Evolutionary conservation across 2,113 vertebrate genomes (phyloP).

Genomic region (Actenoides hombroni): DNA sequence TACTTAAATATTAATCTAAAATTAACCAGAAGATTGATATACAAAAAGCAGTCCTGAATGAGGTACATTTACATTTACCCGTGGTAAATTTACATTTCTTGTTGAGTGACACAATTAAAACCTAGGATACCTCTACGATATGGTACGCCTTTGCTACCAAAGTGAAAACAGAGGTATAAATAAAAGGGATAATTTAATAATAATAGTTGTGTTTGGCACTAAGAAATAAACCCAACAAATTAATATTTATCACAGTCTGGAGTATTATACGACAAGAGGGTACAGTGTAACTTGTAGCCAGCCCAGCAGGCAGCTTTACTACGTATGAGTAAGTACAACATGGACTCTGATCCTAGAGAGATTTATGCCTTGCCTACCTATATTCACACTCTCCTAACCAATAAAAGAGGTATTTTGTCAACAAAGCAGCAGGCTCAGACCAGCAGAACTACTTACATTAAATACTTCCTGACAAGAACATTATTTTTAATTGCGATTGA

Average conservation of each 20-base stretch:
- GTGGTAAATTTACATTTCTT: neutral
- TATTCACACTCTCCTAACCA: neutral
- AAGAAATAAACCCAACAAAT: neutral
- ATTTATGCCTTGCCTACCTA: neutral
- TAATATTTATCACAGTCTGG: neutral
- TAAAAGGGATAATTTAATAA: neutral
- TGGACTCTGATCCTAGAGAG: neutral
- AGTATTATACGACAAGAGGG: neutral
- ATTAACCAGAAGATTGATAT: neutral
- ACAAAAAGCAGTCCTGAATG: neutral
- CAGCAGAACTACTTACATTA: neutral
- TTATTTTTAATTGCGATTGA: constrained; percentile 26
- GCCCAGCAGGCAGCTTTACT: neutral
- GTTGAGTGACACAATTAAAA: neutral
- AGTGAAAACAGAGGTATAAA: neutral
- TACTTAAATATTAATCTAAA: neutral
- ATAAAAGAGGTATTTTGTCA: neutral
- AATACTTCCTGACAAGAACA: neutral
- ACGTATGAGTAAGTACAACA: neutral
- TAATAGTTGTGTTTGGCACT: neutral
- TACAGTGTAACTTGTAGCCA: neutral
- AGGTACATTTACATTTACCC: neutral
- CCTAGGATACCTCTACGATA: neutral
- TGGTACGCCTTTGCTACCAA: neutral
- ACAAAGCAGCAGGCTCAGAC: neutral